Percentiles rank a stretch among this genome's conserved stretches.
These are phyloP conservation scores for Volucella inanis DNA, from an alignment of 2,888 invertebrate species.

Conservation along the genomic window DNA sequence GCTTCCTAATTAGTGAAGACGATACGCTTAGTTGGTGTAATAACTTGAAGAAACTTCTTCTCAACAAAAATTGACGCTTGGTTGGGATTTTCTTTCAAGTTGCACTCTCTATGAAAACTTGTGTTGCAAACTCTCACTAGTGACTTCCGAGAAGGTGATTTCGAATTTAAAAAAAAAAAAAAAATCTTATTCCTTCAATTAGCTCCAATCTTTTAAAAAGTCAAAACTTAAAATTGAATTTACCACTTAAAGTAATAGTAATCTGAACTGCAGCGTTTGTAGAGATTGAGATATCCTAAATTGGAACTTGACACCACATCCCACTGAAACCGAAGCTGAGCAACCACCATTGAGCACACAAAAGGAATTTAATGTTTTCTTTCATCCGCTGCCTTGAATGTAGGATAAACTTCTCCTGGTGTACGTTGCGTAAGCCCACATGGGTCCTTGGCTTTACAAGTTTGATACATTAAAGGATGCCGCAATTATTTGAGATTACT, in stretches of 20 bases:
- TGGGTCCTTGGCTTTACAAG: slow-evolving; percentile 2
- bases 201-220: too few species aligned
- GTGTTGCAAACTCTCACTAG: too few species aligned
- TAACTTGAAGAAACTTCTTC: not conserved
- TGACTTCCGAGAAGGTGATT: too few species aligned
- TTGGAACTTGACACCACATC: slow-evolving; percentile 18
- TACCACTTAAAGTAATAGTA: too few species aligned
- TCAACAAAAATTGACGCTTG: not conserved
- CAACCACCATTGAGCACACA: not conserved
- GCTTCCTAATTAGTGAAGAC: not conserved
- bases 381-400: slow-evolving; percentile 9
- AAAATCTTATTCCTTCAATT: too few species aligned
- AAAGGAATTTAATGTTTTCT: slow-evolving; percentile 14
- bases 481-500: slow-evolving; percentile 67
- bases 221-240: too few species aligned
- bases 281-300: slow-evolving; percentile 9
- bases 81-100: not conserved
- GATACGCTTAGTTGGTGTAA: not conserved
- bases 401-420: not conserved
- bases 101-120: too few species aligned
- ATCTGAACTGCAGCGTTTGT: too few species aligned
- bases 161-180: too few species aligned
- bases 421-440: not conserved
- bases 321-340: slow-evolving; percentile 3
- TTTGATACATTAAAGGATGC: slow-evolving; percentile 52